A percentile compares a stretch with the other conserved stretches of the same genome.
Evolutionary conservation across 2,797 vertebrate species (phyloP).

Genomic region (Brachyrhaphis roseni): DNA sequence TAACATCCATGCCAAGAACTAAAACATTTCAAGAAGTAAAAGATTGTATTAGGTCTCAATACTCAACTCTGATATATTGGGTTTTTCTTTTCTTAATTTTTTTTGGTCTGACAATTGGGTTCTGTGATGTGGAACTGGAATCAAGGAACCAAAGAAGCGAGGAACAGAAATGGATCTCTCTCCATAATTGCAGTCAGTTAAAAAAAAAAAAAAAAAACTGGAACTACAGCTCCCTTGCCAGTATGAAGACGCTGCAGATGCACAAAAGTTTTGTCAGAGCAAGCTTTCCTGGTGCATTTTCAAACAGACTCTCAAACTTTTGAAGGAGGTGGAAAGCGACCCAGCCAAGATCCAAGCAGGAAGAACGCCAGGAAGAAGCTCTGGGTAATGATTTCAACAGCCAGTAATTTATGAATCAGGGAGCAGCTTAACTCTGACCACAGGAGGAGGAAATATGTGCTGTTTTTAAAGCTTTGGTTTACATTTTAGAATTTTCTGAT

Average conservation of each 20-base stretch:
- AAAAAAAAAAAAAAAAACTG: constrained; percentile 2
- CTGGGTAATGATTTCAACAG: constrained; percentile 13
- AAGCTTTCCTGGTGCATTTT: constrained; percentile 13
- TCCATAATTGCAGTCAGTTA: not conserved
- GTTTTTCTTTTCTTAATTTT: not conserved
- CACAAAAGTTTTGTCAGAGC: constrained; percentile 14
- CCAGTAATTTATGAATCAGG: constrained; percentile 19
- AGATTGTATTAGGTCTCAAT: not conserved
- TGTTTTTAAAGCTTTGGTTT: not conserved
- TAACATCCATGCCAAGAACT: not conserved
- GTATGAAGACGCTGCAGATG: not conserved
- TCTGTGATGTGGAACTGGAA: not conserved
- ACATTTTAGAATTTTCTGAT: not conserved
- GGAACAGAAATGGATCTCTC: not conserved
- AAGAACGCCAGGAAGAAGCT: constrained; percentile 12
- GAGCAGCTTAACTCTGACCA: constrained; percentile 6
- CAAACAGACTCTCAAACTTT: constrained; percentile 13
- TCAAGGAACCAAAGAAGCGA: not conserved
- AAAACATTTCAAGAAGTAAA: not conserved
- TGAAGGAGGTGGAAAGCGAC: constrained; percentile 11
- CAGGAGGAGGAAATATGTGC: not conserved
- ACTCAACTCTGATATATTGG: not conserved
- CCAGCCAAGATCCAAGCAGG: constrained; percentile 10
- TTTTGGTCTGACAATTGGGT: not conserved
- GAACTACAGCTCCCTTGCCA: constrained; percentile 8